Evolutionary conservation across 1,140 invertebrate genomes (phyloP).

Genomic region (Neuroterus valhalla): DNA sequence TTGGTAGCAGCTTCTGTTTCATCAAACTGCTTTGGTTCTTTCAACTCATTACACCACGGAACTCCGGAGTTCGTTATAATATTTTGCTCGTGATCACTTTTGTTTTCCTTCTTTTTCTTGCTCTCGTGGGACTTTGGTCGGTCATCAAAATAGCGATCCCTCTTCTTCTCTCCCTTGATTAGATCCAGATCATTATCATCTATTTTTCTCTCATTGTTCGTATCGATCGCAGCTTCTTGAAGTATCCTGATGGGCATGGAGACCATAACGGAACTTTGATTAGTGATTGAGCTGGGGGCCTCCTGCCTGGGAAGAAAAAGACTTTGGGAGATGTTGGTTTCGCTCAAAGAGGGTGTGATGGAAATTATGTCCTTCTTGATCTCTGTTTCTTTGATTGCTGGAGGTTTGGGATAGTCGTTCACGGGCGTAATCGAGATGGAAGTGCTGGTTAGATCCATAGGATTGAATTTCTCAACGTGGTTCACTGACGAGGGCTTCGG

Average conservation of each 20-base stretch:
- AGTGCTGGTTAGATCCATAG: slow-evolving; percentile 62
- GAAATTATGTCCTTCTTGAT: slow-evolving; percentile 68
- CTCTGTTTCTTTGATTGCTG: slow-evolving; percentile 53
- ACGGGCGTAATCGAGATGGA: slow-evolving; percentile 70
- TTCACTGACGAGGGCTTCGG: slow-evolving; percentile 52
- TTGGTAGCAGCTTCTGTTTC: slow-evolving; percentile 73
- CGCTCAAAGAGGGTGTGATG: slow-evolving; percentile 58
- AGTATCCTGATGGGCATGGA: slow-evolving; percentile 33
- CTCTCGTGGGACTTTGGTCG: slow-evolving; percentile 62
- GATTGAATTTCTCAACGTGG: slow-evolving; percentile 62
- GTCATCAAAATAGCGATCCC: slow-evolving; percentile 60
- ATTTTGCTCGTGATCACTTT: slow-evolving; percentile 51
- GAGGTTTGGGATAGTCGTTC: slow-evolving; percentile 65
- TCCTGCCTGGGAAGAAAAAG: slow-evolving; percentile 3
- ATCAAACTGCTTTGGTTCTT: slow-evolving; percentile 69
- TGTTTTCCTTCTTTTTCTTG: slow-evolving; percentile 62
- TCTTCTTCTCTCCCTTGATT: slow-evolving; percentile 63
- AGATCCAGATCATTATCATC: slow-evolving; percentile 48
- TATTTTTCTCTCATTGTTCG: slow-evolving; percentile 37
- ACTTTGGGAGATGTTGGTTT: slow-evolving; percentile 38
- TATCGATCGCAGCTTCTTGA: slow-evolving; percentile 32
- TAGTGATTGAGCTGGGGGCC: slow-evolving; percentile 25
- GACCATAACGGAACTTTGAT: slow-evolving; percentile 33
- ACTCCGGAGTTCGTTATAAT: slow-evolving; percentile 36
- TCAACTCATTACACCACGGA: slow-evolving; percentile 62